phyloP scores from a whole-genome alignment of 2,888 invertebrate genomes.

The Noctua pronuba region DNA sequence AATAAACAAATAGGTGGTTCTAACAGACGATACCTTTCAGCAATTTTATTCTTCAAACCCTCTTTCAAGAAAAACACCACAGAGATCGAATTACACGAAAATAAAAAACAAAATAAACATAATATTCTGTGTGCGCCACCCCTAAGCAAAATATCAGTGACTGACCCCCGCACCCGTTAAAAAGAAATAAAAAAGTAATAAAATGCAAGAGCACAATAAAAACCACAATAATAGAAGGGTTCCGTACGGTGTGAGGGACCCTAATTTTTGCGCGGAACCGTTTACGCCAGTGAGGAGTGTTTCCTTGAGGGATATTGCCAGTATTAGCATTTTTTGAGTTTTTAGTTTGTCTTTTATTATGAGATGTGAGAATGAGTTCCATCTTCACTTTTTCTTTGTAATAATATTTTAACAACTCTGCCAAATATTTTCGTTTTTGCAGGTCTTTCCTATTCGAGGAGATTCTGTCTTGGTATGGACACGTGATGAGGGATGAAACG shows the following conservation, averaged over 20 bases:
- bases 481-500: background rate
- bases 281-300: slow-evolving; percentile 66
- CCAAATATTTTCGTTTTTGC: background rate
- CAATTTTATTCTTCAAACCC: slow-evolving; percentile 22
- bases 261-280: slow-evolving; percentile 72
- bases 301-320: slow-evolving; percentile 60
- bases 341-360: slow-evolving; percentile 30
- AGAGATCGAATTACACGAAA: slow-evolving; percentile 38
- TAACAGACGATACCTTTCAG: background rate
- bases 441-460: background rate
- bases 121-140: slow-evolving; percentile 63
- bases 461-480: background rate
- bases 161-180: slow-evolving; percentile 84
- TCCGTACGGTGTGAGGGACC: slow-evolving; percentile 68
- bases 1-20: background rate
- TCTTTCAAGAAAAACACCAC: slow-evolving; percentile 27
- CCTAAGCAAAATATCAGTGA: slow-evolving; percentile 75
- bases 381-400: background rate
- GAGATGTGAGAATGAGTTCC: slow-evolving; percentile 2
- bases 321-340: slow-evolving; percentile 61
- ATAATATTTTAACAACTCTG: background rate
- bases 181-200: slow-evolving; percentile 90
- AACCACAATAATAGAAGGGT: slow-evolving; percentile 81
- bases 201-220: slow-evolving; percentile 85
- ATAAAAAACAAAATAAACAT: slow-evolving; percentile 12